A percentile compares a stretch with the other conserved stretches of the same genome.
Evolutionary conservation across 37 sponge, comb jelly and placozoan genomes (phyloP).

Genomic region (Aphrocallistes beatrix): DNA sequence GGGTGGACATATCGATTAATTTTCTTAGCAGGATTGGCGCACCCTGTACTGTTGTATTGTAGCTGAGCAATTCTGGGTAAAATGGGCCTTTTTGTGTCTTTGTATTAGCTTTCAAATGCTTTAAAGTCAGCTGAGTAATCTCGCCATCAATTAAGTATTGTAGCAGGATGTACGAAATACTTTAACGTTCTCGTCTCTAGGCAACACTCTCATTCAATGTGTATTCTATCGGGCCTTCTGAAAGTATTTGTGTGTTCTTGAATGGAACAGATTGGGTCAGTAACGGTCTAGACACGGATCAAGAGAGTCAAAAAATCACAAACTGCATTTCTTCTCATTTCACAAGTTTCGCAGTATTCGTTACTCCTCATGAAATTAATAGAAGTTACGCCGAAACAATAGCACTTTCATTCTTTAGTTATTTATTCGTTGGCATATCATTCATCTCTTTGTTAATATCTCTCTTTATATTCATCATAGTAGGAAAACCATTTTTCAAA

Average conservation of each 20-base stretch:
- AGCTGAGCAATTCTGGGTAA: too few relatives aligned
- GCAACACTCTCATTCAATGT: too few relatives aligned
- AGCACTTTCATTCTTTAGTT: neutral
- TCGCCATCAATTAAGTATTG: too few relatives aligned
- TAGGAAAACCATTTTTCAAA: slow-evolving; percentile 1
- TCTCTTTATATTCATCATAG: neutral
- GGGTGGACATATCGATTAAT: too few relatives aligned
- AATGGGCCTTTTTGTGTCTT: too few relatives aligned
- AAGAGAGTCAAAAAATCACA: neutral
- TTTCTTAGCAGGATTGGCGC: too few relatives aligned
- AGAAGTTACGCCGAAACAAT: neutral
- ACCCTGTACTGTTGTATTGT: too few relatives aligned
- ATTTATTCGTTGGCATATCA: neutral
- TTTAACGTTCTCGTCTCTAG: too few relatives aligned
- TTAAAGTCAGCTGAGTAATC: too few relatives aligned
- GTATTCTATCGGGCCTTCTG: too few relatives aligned
- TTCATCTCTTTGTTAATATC: neutral
- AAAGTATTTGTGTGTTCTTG: neutral
- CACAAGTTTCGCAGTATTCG: neutral
- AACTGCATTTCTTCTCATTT: neutral
- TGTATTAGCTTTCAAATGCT: too few relatives aligned
- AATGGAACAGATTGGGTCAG: neutral
- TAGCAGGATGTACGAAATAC: too few relatives aligned
- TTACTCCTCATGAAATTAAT: neutral
- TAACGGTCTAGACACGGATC: neutral